phyloP scores from a whole-genome alignment of 2,113 vertebrate genomes.

The Cynopterus brachyotis region DNA sequence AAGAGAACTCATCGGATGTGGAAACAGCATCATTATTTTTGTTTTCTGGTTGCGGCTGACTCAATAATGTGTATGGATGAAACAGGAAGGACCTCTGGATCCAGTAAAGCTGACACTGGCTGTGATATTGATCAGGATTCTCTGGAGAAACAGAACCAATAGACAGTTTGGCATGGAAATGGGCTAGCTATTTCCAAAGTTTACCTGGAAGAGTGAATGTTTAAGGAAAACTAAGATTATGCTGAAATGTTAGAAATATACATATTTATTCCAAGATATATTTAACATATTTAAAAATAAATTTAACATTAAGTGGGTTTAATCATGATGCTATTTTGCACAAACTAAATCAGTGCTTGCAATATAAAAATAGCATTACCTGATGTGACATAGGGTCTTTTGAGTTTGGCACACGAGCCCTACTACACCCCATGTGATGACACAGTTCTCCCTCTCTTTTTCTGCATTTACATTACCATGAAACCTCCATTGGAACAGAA shows the following conservation, averaged over 20 bases:
- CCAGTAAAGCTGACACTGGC: neutral
- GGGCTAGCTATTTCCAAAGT: neutral
- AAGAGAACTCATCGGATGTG: neutral
- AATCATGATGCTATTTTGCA: neutral
- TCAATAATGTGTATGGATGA: neutral
- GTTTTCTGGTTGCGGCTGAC: neutral
- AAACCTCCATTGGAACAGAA: neutral
- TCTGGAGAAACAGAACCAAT: neutral
- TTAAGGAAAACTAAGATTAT: neutral
- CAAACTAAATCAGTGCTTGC: neutral
- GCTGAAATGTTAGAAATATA: neutral
- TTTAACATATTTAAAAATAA: neutral
- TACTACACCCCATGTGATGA: neutral
- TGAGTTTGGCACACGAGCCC: neutral
- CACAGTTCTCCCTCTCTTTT: neutral
- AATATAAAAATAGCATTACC: neutral
- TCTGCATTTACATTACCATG: neutral
- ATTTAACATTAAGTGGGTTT: neutral
- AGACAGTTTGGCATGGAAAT: neutral
- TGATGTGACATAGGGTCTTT: neutral
- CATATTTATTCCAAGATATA: neutral
- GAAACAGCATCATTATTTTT: neutral
- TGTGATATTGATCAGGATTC: neutral
- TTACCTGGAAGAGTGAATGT: neutral
- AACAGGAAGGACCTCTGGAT: neutral